Evolutionary conservation across 2,888 invertebrate genomes (phyloP), one percentile per base, ranked within the genome.

Genomic region (Bugulina stolonifera): DNA sequence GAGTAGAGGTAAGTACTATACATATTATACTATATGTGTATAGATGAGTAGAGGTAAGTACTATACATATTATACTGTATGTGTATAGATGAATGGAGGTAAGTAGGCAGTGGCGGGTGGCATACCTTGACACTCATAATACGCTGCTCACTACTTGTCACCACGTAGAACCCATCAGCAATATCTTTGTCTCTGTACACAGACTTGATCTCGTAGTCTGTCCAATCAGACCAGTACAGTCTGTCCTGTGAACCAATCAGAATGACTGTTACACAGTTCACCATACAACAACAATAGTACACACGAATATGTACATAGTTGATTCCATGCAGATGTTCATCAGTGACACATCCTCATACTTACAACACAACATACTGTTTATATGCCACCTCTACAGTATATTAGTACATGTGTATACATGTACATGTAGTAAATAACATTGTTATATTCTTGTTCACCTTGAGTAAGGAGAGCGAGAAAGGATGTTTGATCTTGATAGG

Each of bases 201-300:
- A 25, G 70, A 43, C 32, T 70, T 70, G 3, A 70, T 23, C 10
- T 43, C 35, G 23, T 54, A 23, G 64, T 71, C 74, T 3, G 69
- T 90, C 93, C 92, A 93, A 81, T 94, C 94, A 79, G 93, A 91
- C 93, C 93, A 94, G 80, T 91, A 93, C 88, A 94, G 89, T 77
- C 88, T 88, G 78, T 91, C 90, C 83, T 83, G 75, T 35, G 73
- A 43, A 18, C 43, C 43, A 43, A 43, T 43, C 43, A 43, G 18
- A 43, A 10, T 18, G 18, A 43, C 43, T 43, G 43, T 43, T 18
- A 43, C 43, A 43, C 18, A 10, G 43, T 43, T 43, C 43, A 43
- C 18, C 10, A 43, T 10, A 43, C 43, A 43, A n/a, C n/a, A n/a
- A n/a, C n/a, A n/a, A n/a, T n/a, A n/a, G n/a, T n/a, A n/a, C n/a